Conservation (phyloP, 2,113 vertebrate species). For the Argyrosomus japonicus region DNA sequence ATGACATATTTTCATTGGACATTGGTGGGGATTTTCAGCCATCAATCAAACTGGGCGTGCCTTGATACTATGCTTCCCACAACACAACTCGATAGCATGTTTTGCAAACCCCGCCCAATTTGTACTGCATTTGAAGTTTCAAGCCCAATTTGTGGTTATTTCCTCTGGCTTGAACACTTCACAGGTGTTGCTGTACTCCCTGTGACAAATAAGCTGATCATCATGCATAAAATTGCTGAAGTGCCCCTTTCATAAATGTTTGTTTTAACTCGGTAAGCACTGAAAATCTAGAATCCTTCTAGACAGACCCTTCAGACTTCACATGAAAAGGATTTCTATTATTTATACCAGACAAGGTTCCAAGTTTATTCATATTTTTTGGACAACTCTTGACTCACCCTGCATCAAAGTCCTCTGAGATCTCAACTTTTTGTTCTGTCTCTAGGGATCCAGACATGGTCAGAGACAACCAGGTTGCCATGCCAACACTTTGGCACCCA, state of each 20-base stretch:
- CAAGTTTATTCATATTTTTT: conserved; percentile 1
- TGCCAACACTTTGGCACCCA: conserved; percentile 28
- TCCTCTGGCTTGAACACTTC: no score
- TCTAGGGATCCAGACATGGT: neutral
- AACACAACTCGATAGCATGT: no score
- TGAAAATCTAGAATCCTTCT: neutral
- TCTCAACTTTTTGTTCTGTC: conserved; percentile 11
- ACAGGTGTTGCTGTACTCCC: neutral
- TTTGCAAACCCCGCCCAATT: no score
- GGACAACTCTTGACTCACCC: conserved; percentile 3
- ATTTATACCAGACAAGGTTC: neutral
- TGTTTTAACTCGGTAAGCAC: neutral
- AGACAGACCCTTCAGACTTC: neutral
- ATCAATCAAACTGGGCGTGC: no score
- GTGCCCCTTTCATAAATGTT: neutral
- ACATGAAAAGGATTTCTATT: neutral
- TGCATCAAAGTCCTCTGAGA: conserved; percentile 32
- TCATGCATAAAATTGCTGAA: neutral
- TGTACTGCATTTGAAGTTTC: no score
- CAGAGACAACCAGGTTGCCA: conserved; percentile 26
- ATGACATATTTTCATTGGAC: no score
- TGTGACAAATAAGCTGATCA: neutral
- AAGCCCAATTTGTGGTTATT: no score
- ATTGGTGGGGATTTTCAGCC: no score
- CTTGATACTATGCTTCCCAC: no score